Conservation (phyloP, 2,888 invertebrate genomes). For the Cheiracanthium punctorium region DNA sequence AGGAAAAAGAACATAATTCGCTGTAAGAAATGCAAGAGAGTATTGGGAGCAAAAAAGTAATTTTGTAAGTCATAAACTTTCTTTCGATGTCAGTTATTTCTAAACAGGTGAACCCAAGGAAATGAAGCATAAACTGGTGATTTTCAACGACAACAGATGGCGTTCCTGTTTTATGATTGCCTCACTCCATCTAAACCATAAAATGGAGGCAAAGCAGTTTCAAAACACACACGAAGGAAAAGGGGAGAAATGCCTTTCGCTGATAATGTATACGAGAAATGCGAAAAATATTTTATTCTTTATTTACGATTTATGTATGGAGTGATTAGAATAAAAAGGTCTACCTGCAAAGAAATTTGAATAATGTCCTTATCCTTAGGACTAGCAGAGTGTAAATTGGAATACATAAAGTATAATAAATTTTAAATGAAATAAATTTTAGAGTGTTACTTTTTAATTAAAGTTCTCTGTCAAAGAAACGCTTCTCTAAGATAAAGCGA, state of each 20-base stretch:
- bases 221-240: not conserved
- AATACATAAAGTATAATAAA: too few species aligned
- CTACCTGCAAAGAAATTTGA: not conserved
- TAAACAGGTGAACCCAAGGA: not conserved
- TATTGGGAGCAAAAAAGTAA: not conserved
- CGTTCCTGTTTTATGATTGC: slow-evolving; percentile 16
- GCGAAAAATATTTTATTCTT: not conserved
- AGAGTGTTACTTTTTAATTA: too few species aligned
- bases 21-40: not conserved
- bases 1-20: not conserved
- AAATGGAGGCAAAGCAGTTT: slow-evolving; percentile 3
- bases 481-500: too few species aligned
- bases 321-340: not conserved
- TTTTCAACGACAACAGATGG: slow-evolving; percentile 15
- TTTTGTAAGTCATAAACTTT: not conserved
- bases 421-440: too few species aligned
- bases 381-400: not conserved
- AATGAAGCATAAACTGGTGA: slow-evolving; percentile 19
- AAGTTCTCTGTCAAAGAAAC: too few species aligned
- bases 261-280: not conserved
- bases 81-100: not conserved
- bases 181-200: not conserved
- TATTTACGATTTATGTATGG: not conserved
- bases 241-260: not conserved
- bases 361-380: not conserved